Evolutionary conservation across 1,140 invertebrate genomes (phyloP), one percentile per base, ranked within the genome.

Genomic region (Delia radicum): DNA sequence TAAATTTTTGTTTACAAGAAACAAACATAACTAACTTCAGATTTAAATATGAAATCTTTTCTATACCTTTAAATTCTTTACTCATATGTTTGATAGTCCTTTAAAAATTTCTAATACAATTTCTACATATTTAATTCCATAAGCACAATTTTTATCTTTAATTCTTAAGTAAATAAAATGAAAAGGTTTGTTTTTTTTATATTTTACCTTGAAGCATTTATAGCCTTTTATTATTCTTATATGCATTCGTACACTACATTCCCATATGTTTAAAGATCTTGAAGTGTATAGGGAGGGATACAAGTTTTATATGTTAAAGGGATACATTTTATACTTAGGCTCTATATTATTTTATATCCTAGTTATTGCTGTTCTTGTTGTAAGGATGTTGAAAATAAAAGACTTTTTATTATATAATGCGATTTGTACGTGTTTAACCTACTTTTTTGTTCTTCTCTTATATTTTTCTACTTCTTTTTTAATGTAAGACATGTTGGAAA

Each of bases 391-490:
- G 48, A 55, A 33, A 69, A 69, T 37, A 69, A 69, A 69, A 69
- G 65, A 21, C 31, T 29, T 37, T 37, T 69, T 33, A 31, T 69
- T 33, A 21, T 33, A 69, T 69, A 69, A 69, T 69, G 65, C 21
- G 65, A 69, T 69, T 69, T 69, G 65, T 69, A 69, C 65, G 65
- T 69, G 65, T 69, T 69, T 69, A 69, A 69, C 65, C 65, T 33
- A 37, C 29, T 33, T 31, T 55, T 55, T n/a, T 48, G 15, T 18
- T 48, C 33, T 37, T 37, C 33, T 1, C 13, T 33, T 12, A 6
- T 33, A 4, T 33, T 33, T 12, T 33, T 33, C 33, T 37, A 1
- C 33, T 37, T 37, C 33, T 7, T 37, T n/a, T n/a, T 37, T 37
- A 37, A 37, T 37, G 13, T 5, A 55, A 55, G 8, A 4, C 4